Conservation (phyloP, 2,888 invertebrate genomes). For the Lycocerus yunnanus region DNA sequence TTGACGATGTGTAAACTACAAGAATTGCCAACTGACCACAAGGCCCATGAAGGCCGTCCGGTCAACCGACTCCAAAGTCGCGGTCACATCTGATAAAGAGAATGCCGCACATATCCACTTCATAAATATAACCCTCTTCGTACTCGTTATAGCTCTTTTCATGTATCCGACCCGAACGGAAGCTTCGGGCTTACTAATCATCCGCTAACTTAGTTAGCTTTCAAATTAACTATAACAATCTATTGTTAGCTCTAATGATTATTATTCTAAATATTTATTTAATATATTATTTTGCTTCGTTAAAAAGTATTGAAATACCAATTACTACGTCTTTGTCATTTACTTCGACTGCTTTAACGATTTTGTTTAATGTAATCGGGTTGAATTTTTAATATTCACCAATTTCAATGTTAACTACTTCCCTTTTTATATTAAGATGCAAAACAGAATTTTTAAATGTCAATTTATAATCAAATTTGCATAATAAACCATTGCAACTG, state of each 20-base stretch:
- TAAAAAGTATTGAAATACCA: no score
- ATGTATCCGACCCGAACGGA: constrained; percentile 36
- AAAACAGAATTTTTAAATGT: background rate
- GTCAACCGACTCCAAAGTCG: constrained; percentile 38
- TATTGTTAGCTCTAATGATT: background rate
- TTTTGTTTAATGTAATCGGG: background rate
- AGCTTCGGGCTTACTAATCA: constrained; percentile 20
- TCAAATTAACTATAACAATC: background rate
- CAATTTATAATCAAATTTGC: background rate
- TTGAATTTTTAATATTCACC: constrained; percentile 1
- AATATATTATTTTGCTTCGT: background rate
- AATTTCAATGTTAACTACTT: constrained; percentile 16
- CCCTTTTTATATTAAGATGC: background rate
- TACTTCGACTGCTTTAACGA: background rate
- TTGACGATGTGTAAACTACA: background rate
- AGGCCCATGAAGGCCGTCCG: constrained; percentile 43
- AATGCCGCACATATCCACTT: constrained; percentile 43
- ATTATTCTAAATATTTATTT: background rate
- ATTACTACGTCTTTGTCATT: no score
- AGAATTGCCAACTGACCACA: constrained; percentile 33
- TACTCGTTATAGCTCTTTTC: constrained; percentile 43
- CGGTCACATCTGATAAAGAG: constrained; percentile 43
- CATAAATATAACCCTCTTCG: constrained; percentile 42
- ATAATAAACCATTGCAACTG: background rate
- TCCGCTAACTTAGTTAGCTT: constrained; percentile 20